phyloP scores from a whole-genome alignment of 2,888 invertebrate species.

The Rhingia rostrata region DNA sequence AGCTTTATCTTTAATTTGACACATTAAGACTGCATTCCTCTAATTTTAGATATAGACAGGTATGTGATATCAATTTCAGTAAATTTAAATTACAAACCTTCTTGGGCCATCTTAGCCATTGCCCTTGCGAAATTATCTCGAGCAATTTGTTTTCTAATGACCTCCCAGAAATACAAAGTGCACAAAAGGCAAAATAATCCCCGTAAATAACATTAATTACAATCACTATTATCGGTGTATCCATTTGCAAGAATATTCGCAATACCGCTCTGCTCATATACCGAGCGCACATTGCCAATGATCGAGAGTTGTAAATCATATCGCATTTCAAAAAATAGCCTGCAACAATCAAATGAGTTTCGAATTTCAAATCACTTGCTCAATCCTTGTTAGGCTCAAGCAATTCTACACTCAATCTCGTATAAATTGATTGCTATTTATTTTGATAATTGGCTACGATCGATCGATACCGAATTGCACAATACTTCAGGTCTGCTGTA shows the following conservation, averaged over 20 bases:
- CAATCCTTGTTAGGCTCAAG: slow-evolving; percentile 59
- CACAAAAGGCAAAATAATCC: slow-evolving; percentile 32
- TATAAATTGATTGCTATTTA: slow-evolving; percentile 79
- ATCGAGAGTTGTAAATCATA: slow-evolving; percentile 68
- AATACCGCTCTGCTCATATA: not conserved
- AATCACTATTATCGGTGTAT: slow-evolving; percentile 49
- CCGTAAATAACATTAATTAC: slow-evolving; percentile 68
- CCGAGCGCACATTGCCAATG: slow-evolving; percentile 3
- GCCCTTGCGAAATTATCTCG: not conserved
- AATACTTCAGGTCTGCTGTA: slow-evolving; percentile 12
- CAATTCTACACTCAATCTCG: slow-evolving; percentile 70
- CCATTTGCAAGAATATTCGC: slow-evolving; percentile 43
- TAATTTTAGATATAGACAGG: too few relatives aligned
- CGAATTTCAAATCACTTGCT: slow-evolving; percentile 75
- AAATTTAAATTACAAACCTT: not conserved
- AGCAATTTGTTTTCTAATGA: slow-evolving; percentile 42
- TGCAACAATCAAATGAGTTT: slow-evolving; percentile 76
- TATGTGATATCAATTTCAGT: not conserved
- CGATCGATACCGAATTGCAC: slow-evolving; percentile 62
- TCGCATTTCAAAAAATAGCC: slow-evolving; percentile 69
- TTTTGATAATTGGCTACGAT: slow-evolving; percentile 79
- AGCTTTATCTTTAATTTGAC: too few relatives aligned
- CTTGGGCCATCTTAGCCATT: not conserved
- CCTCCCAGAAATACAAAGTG: slow-evolving; percentile 37
- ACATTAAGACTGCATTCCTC: too few relatives aligned